A percentile compares a stretch with the other conserved stretches of the same genome.
phyloP scores from a whole-genome alignment of 2,797 vertebrate species.

The Chaetophractus vellerosus region DNA sequence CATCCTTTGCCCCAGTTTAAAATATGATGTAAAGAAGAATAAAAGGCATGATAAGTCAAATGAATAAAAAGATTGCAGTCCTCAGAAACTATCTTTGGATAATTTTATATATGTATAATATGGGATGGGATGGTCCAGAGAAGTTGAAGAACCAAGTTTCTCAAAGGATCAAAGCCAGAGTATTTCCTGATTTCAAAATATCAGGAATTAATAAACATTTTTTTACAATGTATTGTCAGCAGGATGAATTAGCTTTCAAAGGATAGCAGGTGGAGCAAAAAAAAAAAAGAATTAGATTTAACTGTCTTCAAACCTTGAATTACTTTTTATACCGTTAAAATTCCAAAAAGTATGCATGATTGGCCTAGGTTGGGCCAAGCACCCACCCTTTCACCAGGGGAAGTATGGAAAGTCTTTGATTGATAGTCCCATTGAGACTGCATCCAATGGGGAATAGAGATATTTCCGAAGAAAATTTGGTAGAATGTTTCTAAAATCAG shows the following conservation, averaged over 20 bases:
- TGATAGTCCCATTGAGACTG: background rate
- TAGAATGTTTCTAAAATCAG: background rate
- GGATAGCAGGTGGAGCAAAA: too few relatives aligned
- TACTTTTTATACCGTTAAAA: background rate
- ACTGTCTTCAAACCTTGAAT: background rate
- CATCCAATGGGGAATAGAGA: background rate
- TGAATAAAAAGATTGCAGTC: background rate
- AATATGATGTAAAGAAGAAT: background rate
- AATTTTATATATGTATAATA: background rate
- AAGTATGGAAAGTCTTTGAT: background rate
- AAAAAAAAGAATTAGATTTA: background rate
- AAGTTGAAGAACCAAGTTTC: background rate
- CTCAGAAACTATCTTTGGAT: background rate
- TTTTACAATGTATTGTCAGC: background rate
- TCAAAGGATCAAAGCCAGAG: background rate
- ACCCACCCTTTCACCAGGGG: background rate
- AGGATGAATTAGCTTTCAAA: background rate
- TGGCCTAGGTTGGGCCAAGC: background rate
- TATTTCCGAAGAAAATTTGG: background rate
- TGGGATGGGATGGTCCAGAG: fast-evolving
- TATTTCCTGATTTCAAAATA: background rate
- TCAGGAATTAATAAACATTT: background rate
- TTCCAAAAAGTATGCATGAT: background rate
- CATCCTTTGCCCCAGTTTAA: background rate
- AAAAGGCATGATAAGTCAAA: background rate